These are phyloP conservation scores for Calameuta filiformis DNA, from an alignment of 2,888 invertebrate genomes.

Conservation along the genomic window DNA sequence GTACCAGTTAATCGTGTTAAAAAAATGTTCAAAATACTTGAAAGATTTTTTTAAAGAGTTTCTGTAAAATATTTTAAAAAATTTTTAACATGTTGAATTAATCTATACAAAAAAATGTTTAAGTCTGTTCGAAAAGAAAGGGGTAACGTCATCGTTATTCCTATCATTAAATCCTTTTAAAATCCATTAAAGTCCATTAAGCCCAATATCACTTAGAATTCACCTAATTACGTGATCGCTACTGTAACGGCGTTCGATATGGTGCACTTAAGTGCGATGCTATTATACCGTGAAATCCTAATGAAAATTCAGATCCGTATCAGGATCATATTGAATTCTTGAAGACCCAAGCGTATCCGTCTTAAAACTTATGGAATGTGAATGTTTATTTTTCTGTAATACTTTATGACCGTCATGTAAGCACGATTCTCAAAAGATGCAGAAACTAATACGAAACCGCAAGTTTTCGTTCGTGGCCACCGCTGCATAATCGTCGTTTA, in stretches of 20 bases:
- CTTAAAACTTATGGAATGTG: background rate
- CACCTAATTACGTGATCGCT: background rate
- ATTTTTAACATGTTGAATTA: background rate
- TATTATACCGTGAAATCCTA: background rate
- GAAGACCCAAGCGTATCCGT: background rate
- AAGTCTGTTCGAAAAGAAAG: background rate
- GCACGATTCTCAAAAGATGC: background rate
- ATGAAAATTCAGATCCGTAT: background rate
- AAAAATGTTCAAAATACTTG: too few relatives aligned
- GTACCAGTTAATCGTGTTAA: too few relatives aligned
- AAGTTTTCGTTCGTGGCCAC: background rate
- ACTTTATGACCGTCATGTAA: background rate
- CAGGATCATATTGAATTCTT: background rate
- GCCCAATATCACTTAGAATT: background rate
- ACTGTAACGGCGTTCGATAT: background rate
- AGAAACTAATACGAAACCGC: background rate
- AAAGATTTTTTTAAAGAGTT: too few relatives aligned
- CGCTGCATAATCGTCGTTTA: background rate
- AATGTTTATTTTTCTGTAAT: background rate
- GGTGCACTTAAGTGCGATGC: background rate
- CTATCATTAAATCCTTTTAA: background rate
- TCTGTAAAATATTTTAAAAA: background rate
- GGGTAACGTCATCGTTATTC: background rate
- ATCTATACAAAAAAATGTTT: background rate
- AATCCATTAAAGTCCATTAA: background rate